phyloP scores from a whole-genome alignment of 2,888 invertebrate species.

The Hyposoter didymator region DNA sequence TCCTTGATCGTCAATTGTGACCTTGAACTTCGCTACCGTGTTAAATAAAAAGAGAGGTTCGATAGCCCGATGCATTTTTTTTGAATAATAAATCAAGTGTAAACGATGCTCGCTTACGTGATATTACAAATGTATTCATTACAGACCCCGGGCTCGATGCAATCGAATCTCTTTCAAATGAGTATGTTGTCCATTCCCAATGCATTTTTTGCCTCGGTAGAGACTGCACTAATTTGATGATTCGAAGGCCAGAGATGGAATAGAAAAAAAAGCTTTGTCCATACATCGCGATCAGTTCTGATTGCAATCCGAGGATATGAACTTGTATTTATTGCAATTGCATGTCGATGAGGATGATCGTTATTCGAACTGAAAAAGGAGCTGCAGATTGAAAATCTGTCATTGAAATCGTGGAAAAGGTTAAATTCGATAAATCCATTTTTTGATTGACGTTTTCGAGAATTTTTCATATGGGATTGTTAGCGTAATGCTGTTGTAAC shows the following conservation, averaged over 20 bases:
- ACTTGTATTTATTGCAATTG: neutral
- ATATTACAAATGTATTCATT: conserved; percentile 8
- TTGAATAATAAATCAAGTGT: conserved; percentile 27
- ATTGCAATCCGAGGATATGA: neutral
- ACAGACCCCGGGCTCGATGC: neutral
- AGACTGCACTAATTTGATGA: neutral
- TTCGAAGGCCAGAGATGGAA: neutral
- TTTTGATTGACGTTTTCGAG: neutral
- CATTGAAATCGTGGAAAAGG: neutral
- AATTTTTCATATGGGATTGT: neutral
- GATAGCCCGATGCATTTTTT: conserved; percentile 7
- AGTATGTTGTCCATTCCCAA: neutral
- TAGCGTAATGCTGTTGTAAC: neutral
- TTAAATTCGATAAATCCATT: neutral
- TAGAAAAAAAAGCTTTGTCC: neutral
- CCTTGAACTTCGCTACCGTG: conserved; percentile 29
- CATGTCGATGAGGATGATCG: neutral
- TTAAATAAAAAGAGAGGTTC: neutral
- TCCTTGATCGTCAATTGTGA: neutral
- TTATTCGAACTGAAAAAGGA: neutral
- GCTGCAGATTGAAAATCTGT: neutral
- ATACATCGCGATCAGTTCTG: neutral
- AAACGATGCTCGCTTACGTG: neutral
- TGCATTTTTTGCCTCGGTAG: neutral
- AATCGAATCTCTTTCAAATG: neutral